Evolutionary conservation across 2,113 vertebrate species (phyloP).

Genomic region (Phalacrocorax pelagicus): DNA sequence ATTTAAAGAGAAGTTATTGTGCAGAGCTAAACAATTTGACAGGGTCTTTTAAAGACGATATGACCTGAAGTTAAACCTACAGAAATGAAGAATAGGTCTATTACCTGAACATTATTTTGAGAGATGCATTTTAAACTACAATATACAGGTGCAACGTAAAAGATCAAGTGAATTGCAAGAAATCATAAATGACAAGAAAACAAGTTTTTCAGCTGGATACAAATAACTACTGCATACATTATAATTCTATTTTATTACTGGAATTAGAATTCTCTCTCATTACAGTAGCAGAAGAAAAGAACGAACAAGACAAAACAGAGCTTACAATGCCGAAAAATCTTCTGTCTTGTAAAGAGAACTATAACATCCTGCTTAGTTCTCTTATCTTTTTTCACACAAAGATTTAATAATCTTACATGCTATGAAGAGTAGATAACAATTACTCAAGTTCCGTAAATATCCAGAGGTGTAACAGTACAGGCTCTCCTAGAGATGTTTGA

Average conservation of each 20-base stretch:
- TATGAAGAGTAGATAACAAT: not conserved
- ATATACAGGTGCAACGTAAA: constrained; percentile 25
- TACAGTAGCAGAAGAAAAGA: not conserved
- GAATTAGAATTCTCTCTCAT: constrained; percentile 28
- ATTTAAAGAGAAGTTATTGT: constrained; percentile 46
- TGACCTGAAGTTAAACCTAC: constrained; percentile 31
- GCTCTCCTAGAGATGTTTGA: not conserved
- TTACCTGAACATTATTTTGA: constrained; percentile 47
- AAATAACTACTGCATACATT: constrained; percentile 14
- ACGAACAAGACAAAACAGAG: not conserved
- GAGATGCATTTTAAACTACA: constrained; percentile 25
- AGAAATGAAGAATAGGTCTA: constrained; percentile 37
- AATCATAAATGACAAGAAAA: constrained; percentile 12
- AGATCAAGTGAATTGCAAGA: constrained; percentile 25
- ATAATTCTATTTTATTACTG: constrained; percentile 11
- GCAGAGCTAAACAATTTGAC: constrained; percentile 40
- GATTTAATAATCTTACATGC: not conserved
- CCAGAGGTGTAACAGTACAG: not conserved
- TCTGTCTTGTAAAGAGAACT: not conserved
- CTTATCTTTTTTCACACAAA: not conserved
- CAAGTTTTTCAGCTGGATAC: constrained; percentile 12
- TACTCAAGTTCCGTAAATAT: not conserved
- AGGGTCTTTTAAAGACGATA: not conserved
- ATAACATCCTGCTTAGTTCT: not conserved
- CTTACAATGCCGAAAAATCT: not conserved